Conservation (phyloP, 2,888 invertebrate species). For the Embidobia sp. region DNA sequence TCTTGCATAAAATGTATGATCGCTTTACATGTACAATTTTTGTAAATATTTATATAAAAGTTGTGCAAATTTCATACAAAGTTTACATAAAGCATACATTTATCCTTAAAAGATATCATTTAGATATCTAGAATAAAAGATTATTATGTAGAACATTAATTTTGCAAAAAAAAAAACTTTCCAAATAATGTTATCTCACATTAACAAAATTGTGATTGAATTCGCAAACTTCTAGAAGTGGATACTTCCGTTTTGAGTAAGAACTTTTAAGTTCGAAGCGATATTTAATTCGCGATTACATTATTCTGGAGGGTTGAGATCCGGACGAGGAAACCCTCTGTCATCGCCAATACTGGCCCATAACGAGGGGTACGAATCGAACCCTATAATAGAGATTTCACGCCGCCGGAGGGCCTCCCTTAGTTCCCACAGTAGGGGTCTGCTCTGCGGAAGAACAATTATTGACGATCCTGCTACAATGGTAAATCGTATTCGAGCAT, state of each 20-base stretch:
- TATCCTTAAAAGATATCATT: no score
- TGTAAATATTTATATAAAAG: no score
- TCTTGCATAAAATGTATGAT: no score
- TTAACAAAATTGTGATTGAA: no score
- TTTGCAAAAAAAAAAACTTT: background rate
- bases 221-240: slow-evolving; percentile 10
- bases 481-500: slow-evolving; percentile 16
- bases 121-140: no score
- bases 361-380: slow-evolving; percentile 70
- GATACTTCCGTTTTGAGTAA: slow-evolving; percentile 20
- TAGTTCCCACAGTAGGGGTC: slow-evolving; percentile 81
- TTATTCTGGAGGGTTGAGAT: slow-evolving; percentile 69
- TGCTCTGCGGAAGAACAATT: slow-evolving; percentile 56
- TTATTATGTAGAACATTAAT: no score
- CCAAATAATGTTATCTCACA: background rate
- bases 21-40: no score
- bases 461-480: slow-evolving; percentile 68
- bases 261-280: slow-evolving; percentile 68
- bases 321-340: slow-evolving; percentile 67
- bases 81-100: no score
- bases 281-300: slow-evolving; percentile 80
- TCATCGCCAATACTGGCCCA: slow-evolving; percentile 70
- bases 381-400: slow-evolving; percentile 81
- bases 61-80: no score
- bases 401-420: slow-evolving; percentile 79